Conservation (phyloP, 2,113 vertebrate genomes). For the Silurus meridionalis region DNA sequence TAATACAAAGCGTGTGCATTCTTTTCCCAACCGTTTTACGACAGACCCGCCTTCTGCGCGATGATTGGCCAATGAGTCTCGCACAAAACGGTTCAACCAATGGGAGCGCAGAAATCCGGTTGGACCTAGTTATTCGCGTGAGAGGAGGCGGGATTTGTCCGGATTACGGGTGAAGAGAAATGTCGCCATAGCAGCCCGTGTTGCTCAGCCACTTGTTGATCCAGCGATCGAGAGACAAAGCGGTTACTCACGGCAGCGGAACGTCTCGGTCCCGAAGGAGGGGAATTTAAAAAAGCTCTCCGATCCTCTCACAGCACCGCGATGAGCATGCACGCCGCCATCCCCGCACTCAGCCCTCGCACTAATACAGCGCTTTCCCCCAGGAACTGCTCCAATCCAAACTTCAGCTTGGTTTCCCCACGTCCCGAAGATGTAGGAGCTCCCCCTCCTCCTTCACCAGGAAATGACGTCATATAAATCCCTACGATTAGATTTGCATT, state of each 20-base stretch:
- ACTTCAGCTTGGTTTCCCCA: not conserved
- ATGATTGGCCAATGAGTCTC: not conserved
- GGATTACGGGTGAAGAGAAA: slow-evolving; percentile 1
- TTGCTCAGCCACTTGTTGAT: slow-evolving; percentile 19
- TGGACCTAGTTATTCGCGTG: not conserved
- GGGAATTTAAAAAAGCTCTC: not conserved
- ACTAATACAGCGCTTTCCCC: not conserved
- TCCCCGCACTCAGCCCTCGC: not conserved
- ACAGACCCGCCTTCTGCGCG: not conserved
- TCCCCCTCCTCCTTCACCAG: not conserved
- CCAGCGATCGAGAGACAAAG: slow-evolving; percentile 15
- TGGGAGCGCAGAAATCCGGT: not conserved
- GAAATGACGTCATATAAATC: slow-evolving; percentile 21
- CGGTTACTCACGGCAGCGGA: slow-evolving; percentile 20
- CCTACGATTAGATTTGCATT: not conserved
- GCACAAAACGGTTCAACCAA: not conserved
- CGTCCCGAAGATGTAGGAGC: not conserved
- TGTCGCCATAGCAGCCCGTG: slow-evolving; percentile 14
- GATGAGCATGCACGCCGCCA: not conserved
- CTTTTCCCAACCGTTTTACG: not conserved
- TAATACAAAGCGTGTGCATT: not conserved
- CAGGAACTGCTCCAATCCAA: not conserved
- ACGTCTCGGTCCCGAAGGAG: not conserved
- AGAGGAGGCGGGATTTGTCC: not conserved
- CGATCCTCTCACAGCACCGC: not conserved